Evolutionary conservation across 2,888 invertebrate species (phyloP), one percentile per base, ranked within the genome.

Genomic region (Osmoderma eremita): DNA sequence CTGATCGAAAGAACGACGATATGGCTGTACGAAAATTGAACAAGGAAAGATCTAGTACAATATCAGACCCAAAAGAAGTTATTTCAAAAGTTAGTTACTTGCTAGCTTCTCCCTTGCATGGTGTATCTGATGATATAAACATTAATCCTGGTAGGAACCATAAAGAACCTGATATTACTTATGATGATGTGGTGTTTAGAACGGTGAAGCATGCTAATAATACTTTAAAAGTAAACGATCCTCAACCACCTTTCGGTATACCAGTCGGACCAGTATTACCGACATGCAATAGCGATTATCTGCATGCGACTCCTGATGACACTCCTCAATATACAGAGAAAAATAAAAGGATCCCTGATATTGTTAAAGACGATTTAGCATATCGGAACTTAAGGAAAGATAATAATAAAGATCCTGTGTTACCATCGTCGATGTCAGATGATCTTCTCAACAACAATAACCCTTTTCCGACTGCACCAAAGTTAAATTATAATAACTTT

Each of bases 161-260:
- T 4, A 87, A 87, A 53, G 94, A 94, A 78, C 94, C 95, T 1
- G 93, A 95, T 81, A 85, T 93, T 13, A 89, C 92, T 8, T 85
- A 89, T 65, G 95, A 95, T 78, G 95, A 95, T 81, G 91, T 95
- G 8, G 90, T 92, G 36, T 94, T 90, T 78, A 87, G 95, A 73
- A 93, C 89, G 77, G 88, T 93, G 68, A 90, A 90, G 76, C 88
- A 91, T 78, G 90, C 91, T 8, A 94, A 94, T 75, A 90, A 88
- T 77, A 86, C 86, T 51, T 81, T 89, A 45, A 91, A 89, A 79
- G 87, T 91, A 4, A 78, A 88, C 2, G 94, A 95, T 62, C 92
- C 91, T 13, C 95, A 95, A 78, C 94, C 93, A 39, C 94, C 92
- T 0, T 96, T 96, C 79, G 95, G 95, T 17, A 95, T 96, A 77